Conservation (phyloP, 1,140 invertebrate species). For the Pristionchus pacificus region DNA sequence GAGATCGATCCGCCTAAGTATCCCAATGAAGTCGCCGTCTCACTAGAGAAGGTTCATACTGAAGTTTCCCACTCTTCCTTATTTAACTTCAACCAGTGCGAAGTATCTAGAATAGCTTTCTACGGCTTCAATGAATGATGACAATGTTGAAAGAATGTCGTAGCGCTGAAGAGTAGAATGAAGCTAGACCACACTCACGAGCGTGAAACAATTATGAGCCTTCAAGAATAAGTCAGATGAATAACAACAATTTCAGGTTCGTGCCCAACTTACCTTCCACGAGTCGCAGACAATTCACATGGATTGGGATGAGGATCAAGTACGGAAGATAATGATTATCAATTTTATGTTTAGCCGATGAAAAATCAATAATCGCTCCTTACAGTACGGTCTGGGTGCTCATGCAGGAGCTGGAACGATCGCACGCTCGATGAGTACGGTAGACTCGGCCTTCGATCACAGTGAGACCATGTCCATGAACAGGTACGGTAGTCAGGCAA, state of each 20-base stretch:
- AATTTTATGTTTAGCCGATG: background rate
- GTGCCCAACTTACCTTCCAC: background rate
- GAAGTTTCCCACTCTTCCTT: background rate
- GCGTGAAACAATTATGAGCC: too few species aligned
- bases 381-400: background rate
- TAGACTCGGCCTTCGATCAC: background rate
- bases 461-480: background rate
- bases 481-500: background rate
- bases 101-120: too few species aligned
- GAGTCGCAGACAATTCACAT: background rate
- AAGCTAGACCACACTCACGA: too few species aligned
- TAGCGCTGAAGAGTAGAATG: too few species aligned
- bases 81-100: too few species aligned
- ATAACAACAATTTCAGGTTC: too few species aligned
- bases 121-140: too few species aligned
- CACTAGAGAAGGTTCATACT: slow-evolving; percentile 18
- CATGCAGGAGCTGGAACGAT: too few species aligned
- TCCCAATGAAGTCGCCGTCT: slow-evolving; percentile 20
- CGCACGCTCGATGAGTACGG: background rate
- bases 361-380: background rate
- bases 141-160: too few species aligned
- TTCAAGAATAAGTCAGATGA: too few species aligned
- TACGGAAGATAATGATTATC: too few species aligned
- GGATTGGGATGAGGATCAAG: background rate
- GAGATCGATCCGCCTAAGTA: slow-evolving; percentile 26